Conservation (phyloP, 2,797 vertebrate genomes). For the Gorsachius magnificus region DNA sequence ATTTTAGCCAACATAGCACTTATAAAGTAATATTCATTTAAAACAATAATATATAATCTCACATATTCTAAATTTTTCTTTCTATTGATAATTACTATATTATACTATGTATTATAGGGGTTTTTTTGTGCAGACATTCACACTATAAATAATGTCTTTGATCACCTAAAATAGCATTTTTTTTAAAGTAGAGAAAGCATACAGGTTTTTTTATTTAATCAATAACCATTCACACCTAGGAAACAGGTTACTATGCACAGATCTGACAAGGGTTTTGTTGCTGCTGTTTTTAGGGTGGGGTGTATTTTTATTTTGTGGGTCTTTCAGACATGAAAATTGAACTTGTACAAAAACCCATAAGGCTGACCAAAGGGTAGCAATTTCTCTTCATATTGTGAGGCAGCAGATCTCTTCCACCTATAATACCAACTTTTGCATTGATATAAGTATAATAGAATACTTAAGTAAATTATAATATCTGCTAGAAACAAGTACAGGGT, state of each 20-base stretch:
- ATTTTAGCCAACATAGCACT: neutral
- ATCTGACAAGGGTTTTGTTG: neutral
- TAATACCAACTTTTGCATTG: neutral
- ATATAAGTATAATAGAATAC: neutral
- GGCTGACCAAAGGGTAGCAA: neutral
- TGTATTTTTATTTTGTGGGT: neutral
- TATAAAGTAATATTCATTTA: neutral
- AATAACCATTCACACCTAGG: neutral
- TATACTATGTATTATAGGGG: neutral
- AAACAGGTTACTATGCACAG: neutral
- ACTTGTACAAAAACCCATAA: neutral
- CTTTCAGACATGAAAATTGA: neutral
- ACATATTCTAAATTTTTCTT: neutral
- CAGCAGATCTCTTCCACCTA: neutral
- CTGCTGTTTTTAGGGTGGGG: neutral
- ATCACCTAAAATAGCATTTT: neutral
- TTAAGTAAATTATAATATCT: neutral
- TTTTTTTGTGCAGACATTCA: neutral
- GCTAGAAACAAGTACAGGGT: neutral
- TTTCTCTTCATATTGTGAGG: neutral
- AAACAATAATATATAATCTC: neutral
- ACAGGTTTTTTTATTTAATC: accelerated
- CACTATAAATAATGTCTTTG: neutral
- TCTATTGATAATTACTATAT: neutral
- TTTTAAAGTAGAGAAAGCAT: neutral